Percentiles rank a stretch among this genome's conserved stretches.
These are phyloP conservation scores for Malurus alboscapulatus DNA, from an alignment of 2,113 vertebrate genomes.

Conservation along the genomic window DNA sequence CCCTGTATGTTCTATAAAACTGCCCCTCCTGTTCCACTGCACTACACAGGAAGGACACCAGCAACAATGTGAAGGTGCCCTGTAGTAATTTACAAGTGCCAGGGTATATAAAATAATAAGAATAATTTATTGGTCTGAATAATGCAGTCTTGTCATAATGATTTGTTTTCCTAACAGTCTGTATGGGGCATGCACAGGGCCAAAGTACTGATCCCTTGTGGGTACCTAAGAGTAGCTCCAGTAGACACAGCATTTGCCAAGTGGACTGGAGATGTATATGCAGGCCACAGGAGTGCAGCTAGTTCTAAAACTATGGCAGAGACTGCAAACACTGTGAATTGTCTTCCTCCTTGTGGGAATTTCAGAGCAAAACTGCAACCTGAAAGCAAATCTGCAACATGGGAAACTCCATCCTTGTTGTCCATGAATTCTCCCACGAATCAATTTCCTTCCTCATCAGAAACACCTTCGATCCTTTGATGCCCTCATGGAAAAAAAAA, in stretches of 20 bases:
- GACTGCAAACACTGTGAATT: neutral
- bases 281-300: neutral
- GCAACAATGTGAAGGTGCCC: neutral
- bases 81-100: neutral
- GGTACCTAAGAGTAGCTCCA: neutral
- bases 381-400: neutral
- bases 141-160: neutral
- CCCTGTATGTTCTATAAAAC: neutral
- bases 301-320: neutral
- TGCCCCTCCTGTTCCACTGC: neutral
- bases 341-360: neutral
- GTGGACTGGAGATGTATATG: rapidly evolving
- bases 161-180: neutral
- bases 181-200: neutral
- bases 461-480: neutral
- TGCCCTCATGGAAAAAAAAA: neutral
- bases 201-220: neutral
- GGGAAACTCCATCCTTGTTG: neutral
- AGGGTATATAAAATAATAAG: neutral
- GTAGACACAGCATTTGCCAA: neutral
- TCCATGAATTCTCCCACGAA: neutral
- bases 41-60: neutral
- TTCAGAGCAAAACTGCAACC: neutral
- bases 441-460: neutral
- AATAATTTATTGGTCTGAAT: neutral